Percentiles rank a stretch among this genome's conserved stretches.
These are phyloP conservation scores for Mormoops blainvillei DNA, from an alignment of 2,113 vertebrate species.

Conservation along the genomic window DNA sequence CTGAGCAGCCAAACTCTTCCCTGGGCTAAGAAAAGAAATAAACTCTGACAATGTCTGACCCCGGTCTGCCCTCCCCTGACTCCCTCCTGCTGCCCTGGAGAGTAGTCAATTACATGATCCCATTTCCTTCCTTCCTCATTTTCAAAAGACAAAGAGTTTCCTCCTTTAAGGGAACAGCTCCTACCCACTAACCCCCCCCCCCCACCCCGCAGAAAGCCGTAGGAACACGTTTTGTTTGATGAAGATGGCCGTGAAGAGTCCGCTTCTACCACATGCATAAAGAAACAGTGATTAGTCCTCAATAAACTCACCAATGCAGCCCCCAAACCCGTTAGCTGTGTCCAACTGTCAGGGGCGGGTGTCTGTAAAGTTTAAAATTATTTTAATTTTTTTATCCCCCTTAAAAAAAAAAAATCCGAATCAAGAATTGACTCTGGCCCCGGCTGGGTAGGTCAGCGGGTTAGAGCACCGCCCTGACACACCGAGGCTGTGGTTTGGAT, in stretches of 20 bases:
- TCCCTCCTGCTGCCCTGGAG: not conserved
- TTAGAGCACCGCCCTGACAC: no score
- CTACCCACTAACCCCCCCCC: not conserved
- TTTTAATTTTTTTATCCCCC: not conserved
- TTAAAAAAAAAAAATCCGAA: not conserved
- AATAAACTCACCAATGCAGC: not conserved
- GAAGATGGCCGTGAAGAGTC: not conserved
- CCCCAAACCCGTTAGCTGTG: not conserved
- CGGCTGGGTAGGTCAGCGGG: no score
- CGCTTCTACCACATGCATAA: not conserved
- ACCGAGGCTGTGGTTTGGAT: no score
- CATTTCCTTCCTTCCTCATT: constrained; percentile 36
- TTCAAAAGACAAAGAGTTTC: constrained; percentile 42
- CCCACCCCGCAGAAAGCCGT: not conserved
- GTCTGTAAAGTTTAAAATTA: not conserved
- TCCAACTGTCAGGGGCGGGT: not conserved
- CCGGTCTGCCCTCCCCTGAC: not conserved
- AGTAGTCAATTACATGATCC: constrained; percentile 24
- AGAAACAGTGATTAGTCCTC: not conserved
- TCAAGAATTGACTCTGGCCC: not conserved
- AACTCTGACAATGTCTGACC: not conserved
- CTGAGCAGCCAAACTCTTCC: not conserved
- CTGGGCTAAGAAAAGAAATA: not conserved
- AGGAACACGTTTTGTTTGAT: not conserved
- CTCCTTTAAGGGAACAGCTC: not conserved